A percentile compares a stretch with the other conserved stretches of the same genome.
phyloP scores from a whole-genome alignment of 92 coral and sea anemone genomes.

The Bergia sp. region DNA sequence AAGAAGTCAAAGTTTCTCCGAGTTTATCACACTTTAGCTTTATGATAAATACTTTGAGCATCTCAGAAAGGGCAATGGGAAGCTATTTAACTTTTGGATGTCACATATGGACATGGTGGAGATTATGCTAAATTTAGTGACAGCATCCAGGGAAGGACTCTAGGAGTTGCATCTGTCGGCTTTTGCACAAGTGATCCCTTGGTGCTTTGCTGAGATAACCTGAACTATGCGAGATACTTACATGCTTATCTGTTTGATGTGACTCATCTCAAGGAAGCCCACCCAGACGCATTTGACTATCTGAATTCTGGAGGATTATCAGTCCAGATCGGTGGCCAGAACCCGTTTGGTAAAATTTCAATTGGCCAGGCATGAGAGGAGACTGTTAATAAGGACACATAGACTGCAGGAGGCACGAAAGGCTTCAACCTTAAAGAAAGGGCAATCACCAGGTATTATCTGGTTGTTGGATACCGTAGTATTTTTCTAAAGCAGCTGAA shows the following conservation, averaged over 20 bases:
- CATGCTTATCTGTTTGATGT: conserved; percentile 52
- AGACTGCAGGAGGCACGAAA: conserved; percentile 63
- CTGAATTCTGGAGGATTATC: conserved; percentile 49
- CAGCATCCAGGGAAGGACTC: conserved; percentile 68
- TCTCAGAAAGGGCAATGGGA: conserved; percentile 40
- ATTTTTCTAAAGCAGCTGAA: conserved; percentile 52
- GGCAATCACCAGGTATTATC: conserved; percentile 58
- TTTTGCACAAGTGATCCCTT: conserved; percentile 65
- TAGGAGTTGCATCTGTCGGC: conserved; percentile 65
- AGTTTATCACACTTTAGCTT: conserved; percentile 43
- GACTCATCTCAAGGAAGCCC: conserved; percentile 24
- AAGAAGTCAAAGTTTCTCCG: conserved; percentile 33
- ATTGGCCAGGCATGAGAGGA: conserved; percentile 62
- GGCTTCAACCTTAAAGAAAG: conserved; percentile 58
- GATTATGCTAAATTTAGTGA: conserved; percentile 54
- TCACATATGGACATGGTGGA: conserved; percentile 64
- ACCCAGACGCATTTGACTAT: conserved; percentile 34
- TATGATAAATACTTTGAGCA: conserved; percentile 48
- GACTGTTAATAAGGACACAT: conserved; percentile 59
- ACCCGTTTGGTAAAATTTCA: conserved; percentile 49
- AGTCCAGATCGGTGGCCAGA: conserved; percentile 51
- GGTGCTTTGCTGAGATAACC: conserved; percentile 69
- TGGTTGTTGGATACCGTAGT: conserved; percentile 52
- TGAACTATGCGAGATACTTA: conserved; percentile 64
- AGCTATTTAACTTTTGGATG: conserved; percentile 58